Percentiles rank a stretch among this genome's conserved stretches.
Conservation (phyloP, 1,140 invertebrate genomes). For the Drosophila lacteicornis region DNA sequence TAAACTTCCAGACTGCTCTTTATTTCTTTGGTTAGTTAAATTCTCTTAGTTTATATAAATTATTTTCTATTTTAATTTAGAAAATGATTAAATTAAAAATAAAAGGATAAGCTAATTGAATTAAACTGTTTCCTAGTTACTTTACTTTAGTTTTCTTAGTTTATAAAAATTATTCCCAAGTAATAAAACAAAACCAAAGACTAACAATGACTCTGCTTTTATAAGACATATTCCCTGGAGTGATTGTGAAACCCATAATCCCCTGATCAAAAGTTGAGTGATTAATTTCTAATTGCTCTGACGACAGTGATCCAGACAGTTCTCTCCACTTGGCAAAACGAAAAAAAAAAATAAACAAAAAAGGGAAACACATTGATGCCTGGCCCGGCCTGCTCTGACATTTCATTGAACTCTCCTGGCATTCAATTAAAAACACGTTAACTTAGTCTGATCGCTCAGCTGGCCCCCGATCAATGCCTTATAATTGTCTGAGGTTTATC, state of each 20-base stretch:
- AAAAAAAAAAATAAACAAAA: background rate
- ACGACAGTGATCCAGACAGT: conserved; percentile 2
- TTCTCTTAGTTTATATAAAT: no score
- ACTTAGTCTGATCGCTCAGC: conserved; percentile 35
- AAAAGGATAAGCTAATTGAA: no score
- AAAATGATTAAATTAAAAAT: no score
- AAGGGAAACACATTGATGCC: conserved; percentile 11
- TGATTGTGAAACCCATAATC: background rate
- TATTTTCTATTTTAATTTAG: no score
- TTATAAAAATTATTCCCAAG: background rate
- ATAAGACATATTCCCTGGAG: background rate
- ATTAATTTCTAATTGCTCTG: conserved; percentile 20
- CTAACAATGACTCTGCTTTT: background rate
- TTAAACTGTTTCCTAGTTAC: no score
- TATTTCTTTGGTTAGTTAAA: no score
- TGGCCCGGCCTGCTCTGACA: conserved; percentile 21
- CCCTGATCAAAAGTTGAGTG: conserved; percentile 18
- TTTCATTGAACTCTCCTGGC: conserved; percentile 67
- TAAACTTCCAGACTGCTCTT: no score
- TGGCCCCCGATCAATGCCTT: conserved; percentile 62
- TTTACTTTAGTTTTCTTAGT: no score
- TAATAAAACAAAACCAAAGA: background rate
- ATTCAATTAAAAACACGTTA: conserved; percentile 70
- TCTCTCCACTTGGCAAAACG: conserved; percentile 1
- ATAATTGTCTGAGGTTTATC: conserved; percentile 62